Percentiles rank a stretch among this genome's conserved stretches.
phyloP scores from a whole-genome alignment of 2,113 vertebrate genomes.

The Dasyornis broadbenti region DNA sequence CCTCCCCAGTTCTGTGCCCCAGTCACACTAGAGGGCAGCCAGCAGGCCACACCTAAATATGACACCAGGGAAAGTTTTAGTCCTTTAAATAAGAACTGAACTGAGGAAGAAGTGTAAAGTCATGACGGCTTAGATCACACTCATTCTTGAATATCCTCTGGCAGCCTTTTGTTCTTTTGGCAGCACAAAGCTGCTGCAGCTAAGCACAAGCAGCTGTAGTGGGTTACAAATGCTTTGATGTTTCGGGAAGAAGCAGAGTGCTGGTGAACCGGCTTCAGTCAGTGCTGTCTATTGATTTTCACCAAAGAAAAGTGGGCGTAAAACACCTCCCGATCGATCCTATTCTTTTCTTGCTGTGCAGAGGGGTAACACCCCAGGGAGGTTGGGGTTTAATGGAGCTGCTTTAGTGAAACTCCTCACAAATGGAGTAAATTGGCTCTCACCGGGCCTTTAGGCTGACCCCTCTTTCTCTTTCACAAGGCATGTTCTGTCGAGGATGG shows the following conservation, averaged over 20 bases:
- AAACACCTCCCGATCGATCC: background rate
- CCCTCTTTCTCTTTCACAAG: background rate
- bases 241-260: background rate
- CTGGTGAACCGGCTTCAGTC: background rate
- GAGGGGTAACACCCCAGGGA: background rate
- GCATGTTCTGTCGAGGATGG: background rate
- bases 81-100: background rate
- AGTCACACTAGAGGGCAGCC: background rate
- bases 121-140: conserved; percentile 11
- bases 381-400: background rate
- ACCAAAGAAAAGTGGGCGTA: background rate
- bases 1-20: background rate
- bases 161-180: conserved; percentile 3
- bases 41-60: background rate
- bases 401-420: background rate
- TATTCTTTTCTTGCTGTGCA: background rate
- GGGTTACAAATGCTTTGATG: background rate
- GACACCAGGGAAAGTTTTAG: background rate
- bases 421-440: background rate
- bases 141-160: conserved; percentile 12
- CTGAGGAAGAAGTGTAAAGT: conserved; percentile 17
- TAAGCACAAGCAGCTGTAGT: background rate
- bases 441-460: background rate
- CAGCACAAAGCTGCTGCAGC: background rate
- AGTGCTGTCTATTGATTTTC: background rate